phyloP scores from a whole-genome alignment of 2,888 invertebrate species.

The Allygus modestus region DNA sequence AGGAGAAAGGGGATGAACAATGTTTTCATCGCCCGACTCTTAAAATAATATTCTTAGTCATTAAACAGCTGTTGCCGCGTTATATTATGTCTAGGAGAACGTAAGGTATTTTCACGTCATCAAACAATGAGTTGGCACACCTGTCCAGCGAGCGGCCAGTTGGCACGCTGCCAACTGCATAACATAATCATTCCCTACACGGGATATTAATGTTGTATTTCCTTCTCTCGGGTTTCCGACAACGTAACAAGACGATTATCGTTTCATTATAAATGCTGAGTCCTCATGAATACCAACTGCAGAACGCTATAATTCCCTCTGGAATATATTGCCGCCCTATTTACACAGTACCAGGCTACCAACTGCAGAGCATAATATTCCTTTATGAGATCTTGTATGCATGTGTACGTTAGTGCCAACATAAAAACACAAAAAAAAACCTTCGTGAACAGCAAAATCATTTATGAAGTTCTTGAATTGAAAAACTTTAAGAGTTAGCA shows the following conservation, averaged over 20 bases:
- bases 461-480: too few species aligned
- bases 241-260: neutral
- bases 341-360: neutral
- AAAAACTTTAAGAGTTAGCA: too few species aligned
- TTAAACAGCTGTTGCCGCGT: too few species aligned
- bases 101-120: neutral
- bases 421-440: too few species aligned
- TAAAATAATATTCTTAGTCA: too few species aligned
- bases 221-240: neutral
- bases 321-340: neutral
- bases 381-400: too few species aligned
- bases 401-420: too few species aligned
- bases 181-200: conserved; percentile 30
- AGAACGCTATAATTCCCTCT: neutral
- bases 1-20: too few species aligned
- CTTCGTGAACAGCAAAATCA: too few species aligned
- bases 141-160: neutral
- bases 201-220: conserved; percentile 6
- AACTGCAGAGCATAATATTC: too few species aligned
- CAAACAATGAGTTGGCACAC: conserved; percentile 32
- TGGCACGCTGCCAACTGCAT: conserved; percentile 30
- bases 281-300: neutral
- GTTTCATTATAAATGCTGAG: neutral
- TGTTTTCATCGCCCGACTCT: too few species aligned
- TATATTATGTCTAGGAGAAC: too few species aligned